A percentile compares a stretch with the other conserved stretches of the same genome.
These are phyloP conservation scores for Paguma larvata DNA, from an alignment of 2,797 vertebrate species.

Conservation along the genomic window DNA sequence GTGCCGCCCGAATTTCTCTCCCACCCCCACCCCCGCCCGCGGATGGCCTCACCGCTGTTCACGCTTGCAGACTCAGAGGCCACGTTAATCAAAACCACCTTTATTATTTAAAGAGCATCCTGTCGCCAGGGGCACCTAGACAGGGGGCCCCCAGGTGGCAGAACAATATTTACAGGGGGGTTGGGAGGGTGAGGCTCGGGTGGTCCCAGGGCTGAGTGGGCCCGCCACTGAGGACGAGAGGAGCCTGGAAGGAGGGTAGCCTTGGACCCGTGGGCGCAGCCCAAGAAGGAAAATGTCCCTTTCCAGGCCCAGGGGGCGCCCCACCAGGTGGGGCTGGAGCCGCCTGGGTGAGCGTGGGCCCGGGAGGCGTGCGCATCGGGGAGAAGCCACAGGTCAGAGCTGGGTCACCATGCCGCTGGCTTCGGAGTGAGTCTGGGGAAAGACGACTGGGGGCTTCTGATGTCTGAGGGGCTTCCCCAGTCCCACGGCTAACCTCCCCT, in stretches of 20 bases:
- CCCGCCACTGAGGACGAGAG: slow-evolving; percentile 68
- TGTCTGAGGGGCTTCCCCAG: not conserved
- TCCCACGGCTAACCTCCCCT: not conserved
- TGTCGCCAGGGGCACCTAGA: not conserved
- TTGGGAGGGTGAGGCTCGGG: not conserved
- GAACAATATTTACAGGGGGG: slow-evolving; percentile 75
- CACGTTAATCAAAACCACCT: slow-evolving; percentile 81
- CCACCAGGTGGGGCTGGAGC: not conserved
- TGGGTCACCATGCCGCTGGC: slow-evolving; percentile 82
- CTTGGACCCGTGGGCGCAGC: slow-evolving; percentile 50
- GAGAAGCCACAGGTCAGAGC: slow-evolving; percentile 73
- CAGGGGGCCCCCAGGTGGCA: slow-evolving; percentile 38
- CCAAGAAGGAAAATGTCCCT: slow-evolving; percentile 51
- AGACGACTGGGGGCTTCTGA: slow-evolving; percentile 16
- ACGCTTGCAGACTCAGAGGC: slow-evolving; percentile 42
- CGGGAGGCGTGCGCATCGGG: not conserved
- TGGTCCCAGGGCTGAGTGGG: slow-evolving; percentile 73
- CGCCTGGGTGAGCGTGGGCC: not conserved
- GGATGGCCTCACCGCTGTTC: not conserved
- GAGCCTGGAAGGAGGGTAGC: slow-evolving; percentile 31
- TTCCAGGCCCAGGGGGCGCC: not conserved
- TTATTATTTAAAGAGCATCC: slow-evolving; percentile 79
- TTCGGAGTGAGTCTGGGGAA: slow-evolving; percentile 82
- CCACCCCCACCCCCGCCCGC: not conserved
- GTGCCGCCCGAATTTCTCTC: not conserved